Evolutionary conservation across 1,140 invertebrate species (phyloP).

Genomic region (Lepidurus arcticus): DNA sequence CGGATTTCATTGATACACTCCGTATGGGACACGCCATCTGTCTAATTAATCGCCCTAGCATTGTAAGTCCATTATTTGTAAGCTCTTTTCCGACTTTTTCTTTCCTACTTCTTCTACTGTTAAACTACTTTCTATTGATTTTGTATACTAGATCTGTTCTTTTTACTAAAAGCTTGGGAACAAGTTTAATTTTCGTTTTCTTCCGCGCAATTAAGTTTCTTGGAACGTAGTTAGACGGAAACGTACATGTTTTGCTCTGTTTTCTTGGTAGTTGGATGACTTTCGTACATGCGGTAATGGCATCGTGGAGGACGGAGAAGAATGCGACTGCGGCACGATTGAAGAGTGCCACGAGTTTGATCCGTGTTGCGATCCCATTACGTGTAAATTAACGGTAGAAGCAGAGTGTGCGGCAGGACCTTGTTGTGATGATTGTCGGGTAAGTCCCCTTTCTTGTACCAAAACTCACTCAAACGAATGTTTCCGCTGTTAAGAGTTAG

Average conservation of each 20-base stretch:
- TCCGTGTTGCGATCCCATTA: conserved; percentile 92
- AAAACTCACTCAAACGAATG: background rate
- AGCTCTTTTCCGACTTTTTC: conserved; percentile 7
- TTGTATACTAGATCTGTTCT: background rate
- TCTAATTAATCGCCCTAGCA: conserved; percentile 84
- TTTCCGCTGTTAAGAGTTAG: too few relatives aligned
- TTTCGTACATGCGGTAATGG: conserved; percentile 83
- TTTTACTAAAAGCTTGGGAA: background rate
- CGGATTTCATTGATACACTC: conserved; percentile 75
- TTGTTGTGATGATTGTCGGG: conserved; percentile 86
- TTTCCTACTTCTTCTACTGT: background rate
- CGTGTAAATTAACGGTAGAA: conserved; percentile 83
- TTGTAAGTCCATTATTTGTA: conserved; percentile 48
- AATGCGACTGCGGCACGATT: conserved; percentile 83
- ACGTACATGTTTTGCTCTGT: conserved; percentile 20
- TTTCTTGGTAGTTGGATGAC: conserved; percentile 39
- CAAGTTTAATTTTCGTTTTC: background rate
- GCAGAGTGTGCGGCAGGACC: conserved; percentile 84
- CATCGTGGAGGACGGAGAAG: conserved; percentile 88
- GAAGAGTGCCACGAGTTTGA: conserved; percentile 77
- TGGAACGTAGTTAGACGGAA: background rate
- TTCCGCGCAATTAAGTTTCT: background rate
- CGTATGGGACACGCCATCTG: conserved; percentile 73
- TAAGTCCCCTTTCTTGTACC: conserved; percentile 46
- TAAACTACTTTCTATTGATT: background rate